Conservation (phyloP, 2,113 vertebrate genomes). For the Opisthocomus hoazin region DNA sequence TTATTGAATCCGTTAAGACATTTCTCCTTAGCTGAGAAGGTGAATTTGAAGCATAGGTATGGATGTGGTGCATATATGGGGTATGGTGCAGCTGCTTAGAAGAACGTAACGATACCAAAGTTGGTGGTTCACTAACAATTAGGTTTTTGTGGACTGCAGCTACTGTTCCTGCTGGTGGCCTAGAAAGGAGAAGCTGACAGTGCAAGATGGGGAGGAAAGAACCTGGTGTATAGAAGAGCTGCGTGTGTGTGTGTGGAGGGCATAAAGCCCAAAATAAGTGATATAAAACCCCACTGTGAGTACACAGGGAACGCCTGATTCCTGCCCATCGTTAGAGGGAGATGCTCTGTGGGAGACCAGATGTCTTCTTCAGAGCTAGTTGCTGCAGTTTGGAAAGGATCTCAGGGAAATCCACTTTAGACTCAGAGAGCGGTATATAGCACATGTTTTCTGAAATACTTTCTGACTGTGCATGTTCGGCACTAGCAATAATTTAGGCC, state of each 20-base stretch:
- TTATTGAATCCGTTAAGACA: neutral
- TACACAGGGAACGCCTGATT: conserved; percentile 72
- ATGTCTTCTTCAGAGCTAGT: neutral
- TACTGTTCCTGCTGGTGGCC: conserved; percentile 68
- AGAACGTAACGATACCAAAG: neutral
- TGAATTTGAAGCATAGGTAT: neutral
- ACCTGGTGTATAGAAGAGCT: conserved; percentile 57
- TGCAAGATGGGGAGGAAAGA: conserved; percentile 1
- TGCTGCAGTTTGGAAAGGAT: neutral
- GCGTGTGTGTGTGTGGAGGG: neutral
- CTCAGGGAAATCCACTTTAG: neutral
- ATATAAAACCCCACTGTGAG: conserved; percentile 57
- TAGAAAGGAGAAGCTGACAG: conserved; percentile 65
- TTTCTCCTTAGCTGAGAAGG: neutral
- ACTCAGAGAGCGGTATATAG: neutral
- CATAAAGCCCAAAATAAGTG: conserved; percentile 46
- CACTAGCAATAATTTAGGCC: conserved; percentile 52
- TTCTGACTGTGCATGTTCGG: neutral
- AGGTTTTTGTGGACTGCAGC: conserved; percentile 63
- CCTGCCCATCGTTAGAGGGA: conserved; percentile 17
- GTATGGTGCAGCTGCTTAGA: neutral
- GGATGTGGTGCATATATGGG: neutral
- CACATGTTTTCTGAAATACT: conserved; percentile 27
- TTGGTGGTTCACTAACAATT: conserved; percentile 62
- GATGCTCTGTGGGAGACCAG: neutral